Conservation (phyloP, 23 tunicate species). For the Clavelina lepadiformis region DNA sequence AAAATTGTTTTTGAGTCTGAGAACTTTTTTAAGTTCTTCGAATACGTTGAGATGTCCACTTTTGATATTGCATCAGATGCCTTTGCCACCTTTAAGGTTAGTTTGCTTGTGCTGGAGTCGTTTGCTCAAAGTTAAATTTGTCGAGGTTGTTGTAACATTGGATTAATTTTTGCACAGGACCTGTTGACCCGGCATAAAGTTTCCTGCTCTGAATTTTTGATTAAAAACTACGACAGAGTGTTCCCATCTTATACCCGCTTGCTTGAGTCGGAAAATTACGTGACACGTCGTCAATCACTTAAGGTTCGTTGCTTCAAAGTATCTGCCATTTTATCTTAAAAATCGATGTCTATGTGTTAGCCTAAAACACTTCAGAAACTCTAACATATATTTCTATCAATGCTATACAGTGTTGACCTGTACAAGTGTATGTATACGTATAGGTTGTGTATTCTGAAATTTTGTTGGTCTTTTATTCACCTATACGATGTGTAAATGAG, state of each 20-base stretch:
- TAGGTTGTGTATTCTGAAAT: no score
- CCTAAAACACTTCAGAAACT: no score
- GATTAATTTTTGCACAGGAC: slow-evolving; percentile 44
- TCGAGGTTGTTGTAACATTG: no score
- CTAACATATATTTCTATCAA: no score
- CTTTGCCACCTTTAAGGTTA: slow-evolving; percentile 97
- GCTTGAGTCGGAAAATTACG: slow-evolving; percentile 86
- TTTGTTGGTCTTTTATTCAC: no score
- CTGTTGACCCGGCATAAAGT: slow-evolving; percentile 66
- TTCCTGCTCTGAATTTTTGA: slow-evolving; percentile 52
- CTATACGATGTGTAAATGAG: no score
- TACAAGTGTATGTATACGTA: no score
- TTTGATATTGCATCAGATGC: slow-evolving; percentile 99
- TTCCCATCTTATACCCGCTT: slow-evolving; percentile 68
- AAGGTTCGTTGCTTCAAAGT: slow-evolving; percentile 85
- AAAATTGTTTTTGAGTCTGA: slow-evolving; percentile 44
- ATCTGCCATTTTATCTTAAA: no score
- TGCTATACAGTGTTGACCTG: no score
- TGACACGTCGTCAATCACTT: slow-evolving; percentile 90
- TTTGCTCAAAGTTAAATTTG: no score
- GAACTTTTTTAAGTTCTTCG: slow-evolving; percentile 69
- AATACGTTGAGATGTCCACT: slow-evolving; percentile 83
- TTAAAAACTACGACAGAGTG: slow-evolving; percentile 61
- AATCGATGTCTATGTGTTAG: no score
- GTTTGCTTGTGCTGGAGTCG: no score